Percentiles rank a stretch among this genome's conserved stretches.
Evolutionary conservation across 2,888 invertebrate species (phyloP).

Genomic region (Fragum sueziense): DNA sequence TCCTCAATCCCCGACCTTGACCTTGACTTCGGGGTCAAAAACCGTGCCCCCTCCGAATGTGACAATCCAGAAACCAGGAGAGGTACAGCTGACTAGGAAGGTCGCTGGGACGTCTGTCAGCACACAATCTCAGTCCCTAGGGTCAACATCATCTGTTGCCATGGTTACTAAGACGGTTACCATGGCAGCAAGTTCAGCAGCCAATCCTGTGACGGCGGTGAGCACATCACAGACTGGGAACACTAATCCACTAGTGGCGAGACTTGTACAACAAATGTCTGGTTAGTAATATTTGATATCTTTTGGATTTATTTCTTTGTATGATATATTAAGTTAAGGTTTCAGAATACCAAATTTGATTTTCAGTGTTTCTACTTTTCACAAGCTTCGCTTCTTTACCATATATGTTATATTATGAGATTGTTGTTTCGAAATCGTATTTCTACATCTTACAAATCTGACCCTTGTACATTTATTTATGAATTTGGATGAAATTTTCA

Average conservation of each 20-base stretch:
- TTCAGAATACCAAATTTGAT: too few relatives aligned
- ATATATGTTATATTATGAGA: too few relatives aligned
- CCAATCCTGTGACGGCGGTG: conserved; percentile 42
- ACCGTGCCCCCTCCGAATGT: conserved; percentile 43
- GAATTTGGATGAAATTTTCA: too few relatives aligned
- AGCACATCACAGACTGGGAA: conserved; percentile 46
- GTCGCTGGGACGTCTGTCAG: conserved; percentile 33
- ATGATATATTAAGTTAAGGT: too few relatives aligned
- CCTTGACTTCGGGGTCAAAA: conserved; percentile 30
- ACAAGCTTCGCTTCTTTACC: too few relatives aligned
- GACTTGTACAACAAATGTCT: conserved; percentile 73
- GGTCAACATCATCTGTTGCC: conserved; percentile 39
- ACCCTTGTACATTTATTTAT: too few relatives aligned
- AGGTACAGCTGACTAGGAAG: conserved; percentile 46
- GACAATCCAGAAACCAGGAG: conserved; percentile 55
- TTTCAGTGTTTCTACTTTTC: too few relatives aligned
- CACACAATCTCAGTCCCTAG: conserved; percentile 18
- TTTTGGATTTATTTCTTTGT: too few relatives aligned
- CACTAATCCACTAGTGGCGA: conserved; percentile 70
- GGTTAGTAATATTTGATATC: conserved; percentile 13
- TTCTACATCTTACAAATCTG: too few relatives aligned
- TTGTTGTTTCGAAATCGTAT: too few relatives aligned
- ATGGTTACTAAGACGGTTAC: conserved; percentile 50
- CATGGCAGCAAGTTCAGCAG: conserved; percentile 37
- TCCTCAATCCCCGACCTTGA: conserved; percentile 33